Evolutionary conservation across 1,140 invertebrate genomes (phyloP).

Genomic region (Caenorhabditis latens): DNA sequence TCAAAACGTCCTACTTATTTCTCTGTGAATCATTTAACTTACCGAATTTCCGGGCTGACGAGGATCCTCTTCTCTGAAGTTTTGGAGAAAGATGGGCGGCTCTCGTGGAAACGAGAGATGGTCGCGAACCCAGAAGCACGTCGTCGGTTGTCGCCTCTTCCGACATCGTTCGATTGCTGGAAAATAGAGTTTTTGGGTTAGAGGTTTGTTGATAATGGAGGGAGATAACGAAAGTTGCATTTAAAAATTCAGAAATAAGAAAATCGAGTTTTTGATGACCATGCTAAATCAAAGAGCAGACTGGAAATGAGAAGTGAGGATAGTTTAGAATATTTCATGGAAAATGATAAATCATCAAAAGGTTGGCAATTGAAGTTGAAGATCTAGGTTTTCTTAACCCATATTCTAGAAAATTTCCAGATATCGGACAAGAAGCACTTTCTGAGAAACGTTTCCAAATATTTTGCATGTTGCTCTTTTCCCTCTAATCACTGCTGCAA

Average conservation of each 20-base stretch:
- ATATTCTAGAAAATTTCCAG: no score
- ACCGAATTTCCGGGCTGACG: constrained; percentile 39
- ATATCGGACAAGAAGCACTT: no score
- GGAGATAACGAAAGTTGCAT: no score
- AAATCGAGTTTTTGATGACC: no score
- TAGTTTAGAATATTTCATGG: no score
- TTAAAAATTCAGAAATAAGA: no score
- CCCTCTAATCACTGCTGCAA: neutral
- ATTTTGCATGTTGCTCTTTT: no score
- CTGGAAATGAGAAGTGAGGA: no score
- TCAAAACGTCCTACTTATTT: constrained; percentile 6
- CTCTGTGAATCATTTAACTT: neutral
- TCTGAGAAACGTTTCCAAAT: no score
- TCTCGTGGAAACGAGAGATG: constrained; percentile 44
- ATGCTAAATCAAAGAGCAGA: no score
- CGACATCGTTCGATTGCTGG: neutral
- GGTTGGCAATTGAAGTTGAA: neutral
- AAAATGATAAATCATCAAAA: neutral
- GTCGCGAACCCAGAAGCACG: constrained; percentile 12
- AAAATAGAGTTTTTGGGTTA: neutral
- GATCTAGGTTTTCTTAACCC: neutral
- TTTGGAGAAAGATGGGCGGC: constrained; percentile 40
- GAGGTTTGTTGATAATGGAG: no score
- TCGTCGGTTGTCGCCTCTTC: constrained; percentile 19
- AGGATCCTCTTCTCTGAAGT: constrained; percentile 53